Base-by-base conservation (phyloP, 2,888 invertebrate genomes). In the Pharmacophagus antenor region DNA sequence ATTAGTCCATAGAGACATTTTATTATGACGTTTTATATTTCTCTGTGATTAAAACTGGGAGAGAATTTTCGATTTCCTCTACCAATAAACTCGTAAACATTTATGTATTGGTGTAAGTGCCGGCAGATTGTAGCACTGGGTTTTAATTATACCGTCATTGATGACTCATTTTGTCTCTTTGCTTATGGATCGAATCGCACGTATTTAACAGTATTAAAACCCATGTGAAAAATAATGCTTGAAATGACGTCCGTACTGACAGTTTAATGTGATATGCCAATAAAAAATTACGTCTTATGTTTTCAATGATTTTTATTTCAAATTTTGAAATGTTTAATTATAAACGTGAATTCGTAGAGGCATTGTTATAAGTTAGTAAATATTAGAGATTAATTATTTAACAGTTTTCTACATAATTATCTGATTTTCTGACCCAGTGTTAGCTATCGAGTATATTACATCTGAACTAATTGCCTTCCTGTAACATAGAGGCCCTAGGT, bases 111-210 rank as follows among this genome's bases (percentile, higher is more conserved):
- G 47, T 37, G 41, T 51, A 42, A 18, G 25, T 51, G 49, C 17
- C 23, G 41, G 17, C 7, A 21, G 49, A 44, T 58, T 21, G 44
- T 6, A 47, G 47, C 54, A 41, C 49, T 47, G 22, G n/a, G 8
- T 47, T 47, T 31, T 21, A 31, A 23, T 48, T 31, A 47, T 47
- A 47, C 20, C 55, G 37, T 55, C 47, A 47, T 54, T 20, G 18
- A 17, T 54, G 53, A 54, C 2, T 53, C 56, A 58, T 48, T 37
- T 44, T 18, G 10, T 20, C 15, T 15, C 17, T 44, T 44, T 44
- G 42, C n/a, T 23, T 17, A 50, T 27, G 22, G 2, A n/a, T 22
- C n/a, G n/a, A 37, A 37, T 37, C 15, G 2, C n/a, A n/a, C 37
- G 0, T 37, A 37, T 44, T 44, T 44, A 4, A 17, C 7, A 42